Percentiles rank a stretch among this genome's conserved stretches.
phyloP scores from a whole-genome alignment of 2,113 vertebrate genomes.

The Sminthopsis crassicaudata region DNA sequence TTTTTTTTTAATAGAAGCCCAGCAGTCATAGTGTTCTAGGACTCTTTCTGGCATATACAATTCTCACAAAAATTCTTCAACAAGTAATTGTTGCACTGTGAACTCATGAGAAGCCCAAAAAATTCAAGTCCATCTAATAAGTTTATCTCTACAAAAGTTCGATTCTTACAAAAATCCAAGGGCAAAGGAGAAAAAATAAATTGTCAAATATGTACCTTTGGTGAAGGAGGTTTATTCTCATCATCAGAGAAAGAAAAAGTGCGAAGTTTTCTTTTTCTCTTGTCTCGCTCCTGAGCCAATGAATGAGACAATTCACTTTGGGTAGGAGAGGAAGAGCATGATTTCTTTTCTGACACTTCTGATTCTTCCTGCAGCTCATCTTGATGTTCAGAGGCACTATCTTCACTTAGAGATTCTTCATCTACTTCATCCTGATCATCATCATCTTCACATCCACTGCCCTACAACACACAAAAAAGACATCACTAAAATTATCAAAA shows the following conservation, averaged over 20 bases:
- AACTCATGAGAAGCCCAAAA: conserved; percentile 8
- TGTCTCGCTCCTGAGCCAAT: conserved; percentile 83
- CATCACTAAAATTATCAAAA: conserved; percentile 7
- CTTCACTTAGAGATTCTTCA: conserved; percentile 94
- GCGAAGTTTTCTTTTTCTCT: conserved; percentile 89
- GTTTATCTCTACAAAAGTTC: background rate
- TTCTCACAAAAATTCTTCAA: conserved; percentile 38
- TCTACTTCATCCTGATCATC: conserved; percentile 91
- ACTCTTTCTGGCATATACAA: background rate
- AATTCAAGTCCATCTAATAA: conserved; percentile 17
- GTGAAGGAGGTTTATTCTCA: conserved; percentile 94
- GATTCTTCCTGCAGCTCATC: conserved; percentile 95
- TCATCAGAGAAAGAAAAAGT: conserved; percentile 94
- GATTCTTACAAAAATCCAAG: background rate
- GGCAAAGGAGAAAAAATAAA: background rate
- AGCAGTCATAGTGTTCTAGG: conserved; percentile 1
- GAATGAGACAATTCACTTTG: conserved; percentile 89
- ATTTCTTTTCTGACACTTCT: conserved; percentile 94
- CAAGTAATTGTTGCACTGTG: conserved; percentile 24
- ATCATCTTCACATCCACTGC: conserved; percentile 95
- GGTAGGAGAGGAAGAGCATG: conserved; percentile 89
- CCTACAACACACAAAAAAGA: conserved; percentile 80
- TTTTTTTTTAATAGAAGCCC: conserved; percentile 17
- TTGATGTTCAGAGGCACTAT: conserved; percentile 92
- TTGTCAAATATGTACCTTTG: conserved; percentile 88